Percentiles rank a stretch among this genome's conserved stretches.
Conservation (phyloP, 2,113 vertebrate species). For the Sinosuthora webbiana region DNA sequence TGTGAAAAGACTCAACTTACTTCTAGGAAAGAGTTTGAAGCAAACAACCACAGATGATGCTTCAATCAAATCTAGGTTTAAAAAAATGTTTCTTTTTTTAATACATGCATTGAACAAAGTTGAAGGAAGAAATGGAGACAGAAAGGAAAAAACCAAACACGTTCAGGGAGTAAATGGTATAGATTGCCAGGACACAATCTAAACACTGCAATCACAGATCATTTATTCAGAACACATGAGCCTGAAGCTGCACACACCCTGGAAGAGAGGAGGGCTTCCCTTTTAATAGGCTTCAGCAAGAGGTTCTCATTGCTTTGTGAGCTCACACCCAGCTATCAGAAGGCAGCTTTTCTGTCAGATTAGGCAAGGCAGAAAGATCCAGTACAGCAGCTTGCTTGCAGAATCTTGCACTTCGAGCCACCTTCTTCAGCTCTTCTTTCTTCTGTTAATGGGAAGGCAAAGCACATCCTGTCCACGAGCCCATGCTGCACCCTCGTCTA, state of each 20-base stretch:
- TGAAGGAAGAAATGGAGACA: not conserved
- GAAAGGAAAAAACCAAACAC: not conserved
- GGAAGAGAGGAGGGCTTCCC: not conserved
- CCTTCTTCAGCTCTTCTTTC: not conserved
- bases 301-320: not conserved
- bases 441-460: not conserved
- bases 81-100: not conserved
- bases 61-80: not conserved
- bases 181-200: not conserved
- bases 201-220: not conserved
- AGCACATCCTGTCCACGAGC: accelerated
- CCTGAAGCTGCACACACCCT: accelerated
- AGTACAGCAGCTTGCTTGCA: not conserved
- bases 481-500: not conserved
- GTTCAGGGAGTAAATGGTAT: not conserved
- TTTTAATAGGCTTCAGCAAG: not conserved
- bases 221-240: not conserved
- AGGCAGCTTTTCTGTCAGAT: not conserved
- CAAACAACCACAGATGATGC: not conserved
- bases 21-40: not conserved
- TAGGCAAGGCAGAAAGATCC: not conserved
- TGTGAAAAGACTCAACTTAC: not conserved
- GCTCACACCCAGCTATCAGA: not conserved
- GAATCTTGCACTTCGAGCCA: not conserved
- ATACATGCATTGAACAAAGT: not conserved